Conservation (phyloP, 2,113 vertebrate genomes). For the Globicephala melas region DNA sequence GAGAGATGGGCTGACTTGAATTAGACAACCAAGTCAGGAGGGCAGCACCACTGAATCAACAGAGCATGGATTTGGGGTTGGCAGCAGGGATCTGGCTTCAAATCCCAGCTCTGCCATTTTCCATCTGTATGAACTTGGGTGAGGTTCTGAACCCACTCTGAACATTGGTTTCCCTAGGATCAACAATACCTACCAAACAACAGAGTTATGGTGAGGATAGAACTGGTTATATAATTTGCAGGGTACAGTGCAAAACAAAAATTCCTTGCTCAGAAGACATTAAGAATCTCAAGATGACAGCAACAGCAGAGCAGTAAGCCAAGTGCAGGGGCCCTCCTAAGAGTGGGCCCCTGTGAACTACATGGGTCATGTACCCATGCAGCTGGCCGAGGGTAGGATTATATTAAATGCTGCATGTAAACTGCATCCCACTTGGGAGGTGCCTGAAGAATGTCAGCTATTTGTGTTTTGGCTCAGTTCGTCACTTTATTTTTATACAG, state of each 20-base stretch:
- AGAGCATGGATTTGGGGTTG: background rate
- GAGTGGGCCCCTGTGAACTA: too few species aligned
- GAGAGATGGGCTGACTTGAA: background rate
- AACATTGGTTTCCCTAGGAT: background rate
- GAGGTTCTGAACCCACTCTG: background rate
- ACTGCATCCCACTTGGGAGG: background rate
- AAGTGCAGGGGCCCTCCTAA: background rate
- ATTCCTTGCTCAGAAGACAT: background rate
- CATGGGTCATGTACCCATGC: background rate
- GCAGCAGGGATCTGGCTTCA: background rate
- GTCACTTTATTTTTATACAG: background rate
- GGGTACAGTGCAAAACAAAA: background rate
- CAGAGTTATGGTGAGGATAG: background rate
- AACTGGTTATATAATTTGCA: background rate
- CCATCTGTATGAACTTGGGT: background rate
- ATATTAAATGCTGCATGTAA: background rate
- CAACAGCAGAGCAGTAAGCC: background rate
- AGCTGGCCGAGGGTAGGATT: background rate
- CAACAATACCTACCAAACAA: background rate
- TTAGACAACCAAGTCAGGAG: background rate
- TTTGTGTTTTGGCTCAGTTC: background rate
- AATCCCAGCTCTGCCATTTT: background rate
- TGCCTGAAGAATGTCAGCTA: background rate
- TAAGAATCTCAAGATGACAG: background rate
- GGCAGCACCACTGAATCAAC: too few species aligned